Percentiles rank a stretch among this genome's conserved stretches.
phyloP scores from a whole-genome alignment of 2,888 invertebrate genomes.

The Hanleya hanleyi region DNA sequence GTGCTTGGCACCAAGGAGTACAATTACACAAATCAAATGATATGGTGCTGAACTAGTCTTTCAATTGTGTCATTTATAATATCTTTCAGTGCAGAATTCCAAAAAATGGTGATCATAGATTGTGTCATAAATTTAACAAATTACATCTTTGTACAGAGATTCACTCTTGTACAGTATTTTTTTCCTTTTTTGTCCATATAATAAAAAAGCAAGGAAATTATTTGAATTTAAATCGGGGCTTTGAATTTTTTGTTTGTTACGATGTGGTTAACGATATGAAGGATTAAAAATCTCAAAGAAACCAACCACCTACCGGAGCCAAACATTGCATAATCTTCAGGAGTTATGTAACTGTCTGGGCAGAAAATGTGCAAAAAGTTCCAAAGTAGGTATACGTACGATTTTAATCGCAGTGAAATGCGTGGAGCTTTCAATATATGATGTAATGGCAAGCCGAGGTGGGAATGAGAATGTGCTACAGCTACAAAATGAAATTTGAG shows the following conservation, averaged over 20 bases:
- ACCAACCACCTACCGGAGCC: too few relatives aligned
- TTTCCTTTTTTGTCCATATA: background rate
- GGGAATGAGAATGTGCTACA: too few relatives aligned
- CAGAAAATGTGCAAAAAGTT: too few relatives aligned
- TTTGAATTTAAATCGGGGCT: background rate
- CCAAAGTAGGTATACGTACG: too few relatives aligned
- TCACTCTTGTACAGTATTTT: conserved; percentile 8
- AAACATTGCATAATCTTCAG: too few relatives aligned
- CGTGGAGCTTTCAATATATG: too few relatives aligned
- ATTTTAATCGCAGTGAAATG: too few relatives aligned
- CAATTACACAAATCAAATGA: background rate
- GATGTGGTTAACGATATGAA: too few relatives aligned
- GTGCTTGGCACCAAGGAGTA: background rate
- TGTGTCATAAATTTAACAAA: conserved; percentile 7
- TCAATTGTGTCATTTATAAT: background rate
- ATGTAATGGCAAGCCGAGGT: too few relatives aligned
- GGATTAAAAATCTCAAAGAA: too few relatives aligned
- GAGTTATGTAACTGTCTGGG: too few relatives aligned
- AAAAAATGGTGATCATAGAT: conserved; percentile 8
- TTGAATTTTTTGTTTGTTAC: background rate
- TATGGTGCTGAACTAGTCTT: conserved; percentile 10
- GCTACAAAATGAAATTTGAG: too few relatives aligned
- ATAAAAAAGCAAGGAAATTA: background rate
- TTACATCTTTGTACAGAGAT: conserved; percentile 8
- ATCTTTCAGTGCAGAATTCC: conserved; percentile 1